phyloP scores from a whole-genome alignment of 92 coral and sea anemone genomes.

The Zoanthus solanderi region DNA sequence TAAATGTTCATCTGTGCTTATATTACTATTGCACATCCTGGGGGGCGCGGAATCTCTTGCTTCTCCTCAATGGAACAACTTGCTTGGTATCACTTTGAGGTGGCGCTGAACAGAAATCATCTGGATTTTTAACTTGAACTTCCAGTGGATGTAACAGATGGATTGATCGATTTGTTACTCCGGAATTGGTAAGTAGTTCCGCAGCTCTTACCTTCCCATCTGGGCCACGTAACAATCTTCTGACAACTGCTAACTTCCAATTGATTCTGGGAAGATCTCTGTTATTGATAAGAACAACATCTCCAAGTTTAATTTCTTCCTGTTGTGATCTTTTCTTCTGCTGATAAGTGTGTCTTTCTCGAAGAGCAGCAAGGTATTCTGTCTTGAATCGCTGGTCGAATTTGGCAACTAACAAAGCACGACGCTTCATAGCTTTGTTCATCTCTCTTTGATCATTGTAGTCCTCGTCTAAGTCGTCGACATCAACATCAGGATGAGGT shows the following conservation, averaged over 20 bases:
- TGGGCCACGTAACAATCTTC: constrained; percentile 43
- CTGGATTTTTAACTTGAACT: constrained; percentile 46
- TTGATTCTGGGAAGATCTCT: constrained; percentile 39
- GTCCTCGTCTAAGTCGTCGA: constrained; percentile 53
- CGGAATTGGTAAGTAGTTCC: constrained; percentile 33
- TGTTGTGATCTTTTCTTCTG: constrained; percentile 45
- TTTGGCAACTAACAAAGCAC: constrained; percentile 42
- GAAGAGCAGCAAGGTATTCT: constrained; percentile 62
- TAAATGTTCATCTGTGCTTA: neutral
- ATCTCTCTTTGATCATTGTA: constrained; percentile 54
- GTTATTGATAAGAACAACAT: constrained; percentile 47
- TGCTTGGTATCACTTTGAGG: constrained; percentile 48
- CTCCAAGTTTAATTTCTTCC: constrained; percentile 55
- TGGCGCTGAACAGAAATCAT: constrained; percentile 35
- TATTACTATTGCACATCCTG: constrained; percentile 42
- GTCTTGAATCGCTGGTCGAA: constrained; percentile 60
- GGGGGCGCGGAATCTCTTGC: neutral
- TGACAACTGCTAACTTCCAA: constrained; percentile 59
- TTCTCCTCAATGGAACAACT: constrained; percentile 36
- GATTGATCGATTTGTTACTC: constrained; percentile 43
- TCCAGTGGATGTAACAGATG: constrained; percentile 61
- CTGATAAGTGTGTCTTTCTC: constrained; percentile 55
- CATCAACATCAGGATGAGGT: constrained; percentile 52
- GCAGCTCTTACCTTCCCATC: constrained; percentile 61
- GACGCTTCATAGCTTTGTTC: constrained; percentile 41